Evolutionary conservation across 2,888 invertebrate genomes (phyloP), one percentile per base, ranked within the genome.

Genomic region (Clistopyga incitator): DNA sequence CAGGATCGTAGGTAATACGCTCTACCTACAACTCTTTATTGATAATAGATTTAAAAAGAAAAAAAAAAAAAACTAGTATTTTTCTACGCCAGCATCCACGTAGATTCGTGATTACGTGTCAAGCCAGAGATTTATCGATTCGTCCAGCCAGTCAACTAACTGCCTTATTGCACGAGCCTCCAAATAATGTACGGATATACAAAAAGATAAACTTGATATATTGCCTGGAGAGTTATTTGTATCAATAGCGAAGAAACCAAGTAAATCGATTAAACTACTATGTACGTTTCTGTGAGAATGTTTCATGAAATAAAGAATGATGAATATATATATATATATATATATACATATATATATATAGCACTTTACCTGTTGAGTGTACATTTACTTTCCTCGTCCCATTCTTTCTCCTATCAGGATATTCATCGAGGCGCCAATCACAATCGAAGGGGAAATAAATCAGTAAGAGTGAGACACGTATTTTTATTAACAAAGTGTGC

Each of bases 401-500:
- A 2, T 20, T 8, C 3, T 23, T 45, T 11, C 65, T 45, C 42
- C 8, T 20, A 23, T 18, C 20, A 1, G 18, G 15, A 50, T 68
- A 47, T 68, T n/a, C 52, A 29, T 34, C 50, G 68, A 25, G 8
- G 20, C n/a, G 29, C n/a, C 67, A 11, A 52, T n/a, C n/a, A 52
- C 34, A 18, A 15, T 68, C 50, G 34, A 47, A 68, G n/a, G 25
- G 68, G 6, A 61, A 64, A 38, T n/a, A n/a, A 59, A 56, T 18
- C 38, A 72, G 34, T 56, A 8, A 68, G 64, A 64, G 47, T 18
- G 25, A 38, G 10, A 72, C 29, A 25, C 47, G 47, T 50, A 23
- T 45, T 84, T 84, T 90, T 91, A 82, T 89, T 90, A 91, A 91
- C 91, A 90, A 91, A 90, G 84, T 90, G 91, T 90, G 91, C 88